Evolutionary conservation across 2,888 invertebrate genomes (phyloP).

Genomic region (Eupeodes luniger): DNA sequence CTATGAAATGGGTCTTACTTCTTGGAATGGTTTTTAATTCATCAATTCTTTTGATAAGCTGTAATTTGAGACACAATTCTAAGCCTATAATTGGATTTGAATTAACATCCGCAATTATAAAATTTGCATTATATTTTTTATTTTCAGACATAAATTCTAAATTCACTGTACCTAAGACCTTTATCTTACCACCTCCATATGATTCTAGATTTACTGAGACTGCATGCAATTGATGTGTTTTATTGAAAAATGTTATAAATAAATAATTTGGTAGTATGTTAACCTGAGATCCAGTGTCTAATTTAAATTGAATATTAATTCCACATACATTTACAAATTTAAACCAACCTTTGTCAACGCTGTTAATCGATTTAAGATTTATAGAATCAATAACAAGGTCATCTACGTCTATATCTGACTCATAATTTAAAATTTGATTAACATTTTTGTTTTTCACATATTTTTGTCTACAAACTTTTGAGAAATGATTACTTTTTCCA

Average conservation of each 20-base stretch:
- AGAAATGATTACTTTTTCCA: background rate
- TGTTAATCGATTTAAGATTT: background rate
- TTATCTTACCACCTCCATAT: background rate
- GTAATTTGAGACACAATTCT: slow-evolving; percentile 2
- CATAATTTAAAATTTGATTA: slow-evolving; percentile 3
- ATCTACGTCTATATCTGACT: background rate
- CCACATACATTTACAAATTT: slow-evolving; percentile 1
- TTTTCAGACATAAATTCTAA: background rate
- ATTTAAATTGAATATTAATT: background rate
- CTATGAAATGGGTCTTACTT: background rate
- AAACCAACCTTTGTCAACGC: slow-evolving; percentile 1
- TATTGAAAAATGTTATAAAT: slow-evolving; percentile 1
- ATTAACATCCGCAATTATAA: slow-evolving; percentile 14
- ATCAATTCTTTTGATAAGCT: background rate
- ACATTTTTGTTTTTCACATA: slow-evolving; percentile 1
- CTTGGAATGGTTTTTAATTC: background rate
- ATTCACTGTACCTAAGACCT: background rate
- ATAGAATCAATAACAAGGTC: background rate
- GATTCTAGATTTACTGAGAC: background rate
- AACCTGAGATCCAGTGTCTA: background rate
- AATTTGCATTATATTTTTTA: background rate
- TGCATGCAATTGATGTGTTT: slow-evolving; percentile 8
- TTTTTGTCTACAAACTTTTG: background rate
- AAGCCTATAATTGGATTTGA: slow-evolving; percentile 5
- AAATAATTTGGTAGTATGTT: slow-evolving; percentile 3